Evolutionary conservation across 2,888 invertebrate genomes (phyloP), one percentile per base, ranked within the genome.

Genomic region (Micoletzkya japonica): DNA sequence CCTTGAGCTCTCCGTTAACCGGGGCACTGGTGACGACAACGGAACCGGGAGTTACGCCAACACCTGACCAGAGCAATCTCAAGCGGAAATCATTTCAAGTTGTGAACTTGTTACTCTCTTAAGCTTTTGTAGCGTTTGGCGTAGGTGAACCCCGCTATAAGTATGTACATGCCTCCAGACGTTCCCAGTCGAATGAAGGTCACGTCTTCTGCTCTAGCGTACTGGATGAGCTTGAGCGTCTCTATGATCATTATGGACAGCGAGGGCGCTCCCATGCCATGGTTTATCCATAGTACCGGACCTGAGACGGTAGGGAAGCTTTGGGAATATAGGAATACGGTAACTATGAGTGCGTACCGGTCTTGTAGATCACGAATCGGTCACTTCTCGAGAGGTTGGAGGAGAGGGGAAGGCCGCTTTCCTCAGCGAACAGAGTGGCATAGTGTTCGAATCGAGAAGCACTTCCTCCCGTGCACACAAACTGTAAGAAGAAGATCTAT

Each of bases 241-340:
- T 98, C 97, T 87, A 96, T 94, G 72, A 98, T 90, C 69, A 97
- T 89, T 79, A 98, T 95, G 67, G 94, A 93, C 70, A 96, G 91
- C 0, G 97, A 97, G 6, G 97, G 94, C 70, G 93, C 92, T 4
- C 97, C 98, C 93, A 98, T 98, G 70, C 97, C 98, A 86, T 98
- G 98, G 94, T 94, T 88, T 37, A 66, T 56, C 66, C 66, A 66
- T 4, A 66, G 66, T 1, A 68, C 58, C 17, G 39, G 20, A 32
- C 58, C 58, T 58, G 68, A 2, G 3, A 39, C 39, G 7, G 39
- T 39, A 10, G 17, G 39, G 17, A 17, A 10, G 39, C 17, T 10
- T 39, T 39, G 10, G 39, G 39, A 10, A 39, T 39, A 7, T 39
- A 7, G 7, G 17, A 7, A 39, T 7, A 10, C 39, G 17, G 39